phyloP scores from a whole-genome alignment of 2,888 invertebrate genomes.

The Metallyticus violacea region DNA sequence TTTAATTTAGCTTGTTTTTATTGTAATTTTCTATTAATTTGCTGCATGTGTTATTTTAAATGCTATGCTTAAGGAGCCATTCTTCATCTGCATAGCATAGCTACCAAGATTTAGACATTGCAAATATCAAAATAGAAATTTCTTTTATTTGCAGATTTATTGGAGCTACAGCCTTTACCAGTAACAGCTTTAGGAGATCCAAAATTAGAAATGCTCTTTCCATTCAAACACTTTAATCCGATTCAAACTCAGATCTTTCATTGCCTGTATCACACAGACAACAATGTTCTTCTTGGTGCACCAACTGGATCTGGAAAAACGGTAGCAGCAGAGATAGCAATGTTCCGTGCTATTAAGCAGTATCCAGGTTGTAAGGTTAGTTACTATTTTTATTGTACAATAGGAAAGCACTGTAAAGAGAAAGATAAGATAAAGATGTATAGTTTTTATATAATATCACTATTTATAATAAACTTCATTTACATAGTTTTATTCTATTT shows the following conservation, averaged over 20 bases:
- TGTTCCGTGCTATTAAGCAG: slow-evolving; percentile 84
- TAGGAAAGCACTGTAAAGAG: background rate
- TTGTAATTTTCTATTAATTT: too few species aligned
- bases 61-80: too few species aligned
- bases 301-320: slow-evolving; percentile 98
- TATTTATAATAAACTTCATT: background rate
- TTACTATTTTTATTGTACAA: background rate
- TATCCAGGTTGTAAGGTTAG: slow-evolving; percentile 73
- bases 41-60: too few species aligned
- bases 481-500: background rate
- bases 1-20: too few species aligned
- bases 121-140: too few species aligned
- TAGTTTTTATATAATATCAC: too few species aligned
- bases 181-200: slow-evolving; percentile 76
- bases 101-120: too few species aligned
- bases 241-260: slow-evolving; percentile 99
- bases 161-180: slow-evolving; percentile 88
- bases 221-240: slow-evolving; percentile 94
- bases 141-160: slow-evolving; percentile 62
- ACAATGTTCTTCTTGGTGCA: slow-evolving; percentile 90
- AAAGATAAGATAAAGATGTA: too few species aligned
- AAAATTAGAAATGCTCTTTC: slow-evolving; percentile 76
- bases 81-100: too few species aligned
- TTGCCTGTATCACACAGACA: slow-evolving; percentile 90
- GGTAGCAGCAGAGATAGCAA: slow-evolving; percentile 95